Conservation (phyloP, 2,888 invertebrate species). For the Morpho deidamia region DNA sequence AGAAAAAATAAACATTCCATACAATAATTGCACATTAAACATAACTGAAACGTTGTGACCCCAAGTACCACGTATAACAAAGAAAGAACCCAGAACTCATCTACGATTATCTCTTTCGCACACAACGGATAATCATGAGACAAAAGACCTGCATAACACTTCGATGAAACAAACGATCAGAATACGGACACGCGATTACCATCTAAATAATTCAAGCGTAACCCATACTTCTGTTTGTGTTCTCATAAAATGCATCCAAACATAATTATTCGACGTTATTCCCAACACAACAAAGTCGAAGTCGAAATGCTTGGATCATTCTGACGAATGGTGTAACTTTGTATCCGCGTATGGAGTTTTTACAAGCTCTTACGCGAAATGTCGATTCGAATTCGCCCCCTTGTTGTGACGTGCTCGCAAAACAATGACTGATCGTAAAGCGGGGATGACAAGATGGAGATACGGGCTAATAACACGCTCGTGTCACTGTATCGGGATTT, state of each 20-base stretch:
- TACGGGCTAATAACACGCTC: slow-evolving; percentile 56
- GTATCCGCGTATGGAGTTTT: slow-evolving; percentile 61
- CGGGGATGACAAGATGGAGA: slow-evolving; percentile 61
- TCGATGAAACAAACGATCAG: slow-evolving; percentile 72
- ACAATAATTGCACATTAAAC: slow-evolving; percentile 35
- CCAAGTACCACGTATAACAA: slow-evolving; percentile 23
- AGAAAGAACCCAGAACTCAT: slow-evolving; percentile 7
- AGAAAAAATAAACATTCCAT: background rate
- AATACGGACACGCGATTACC: slow-evolving; percentile 71
- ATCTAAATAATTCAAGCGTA: slow-evolving; percentile 74
- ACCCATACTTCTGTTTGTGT: slow-evolving; percentile 53
- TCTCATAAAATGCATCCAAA: slow-evolving; percentile 29
- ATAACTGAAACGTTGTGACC: slow-evolving; percentile 28
- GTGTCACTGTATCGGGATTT: slow-evolving; percentile 22
- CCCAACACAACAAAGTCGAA: slow-evolving; percentile 23
- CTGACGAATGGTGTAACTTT: slow-evolving; percentile 16
- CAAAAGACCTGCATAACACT: slow-evolving; percentile 43
- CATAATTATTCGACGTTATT: slow-evolving; percentile 21
- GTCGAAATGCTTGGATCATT: slow-evolving; percentile 18
- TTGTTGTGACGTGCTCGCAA: slow-evolving; percentile 54
- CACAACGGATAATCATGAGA: slow-evolving; percentile 33
- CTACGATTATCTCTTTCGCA: slow-evolving; percentile 34
- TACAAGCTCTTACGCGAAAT: slow-evolving; percentile 70
- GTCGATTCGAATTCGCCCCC: slow-evolving; percentile 67
- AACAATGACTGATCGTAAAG: slow-evolving; percentile 67